Percentiles rank a stretch among this genome's conserved stretches.
Conservation (phyloP, 2,113 vertebrate genomes). For the Axis porcinus region DNA sequence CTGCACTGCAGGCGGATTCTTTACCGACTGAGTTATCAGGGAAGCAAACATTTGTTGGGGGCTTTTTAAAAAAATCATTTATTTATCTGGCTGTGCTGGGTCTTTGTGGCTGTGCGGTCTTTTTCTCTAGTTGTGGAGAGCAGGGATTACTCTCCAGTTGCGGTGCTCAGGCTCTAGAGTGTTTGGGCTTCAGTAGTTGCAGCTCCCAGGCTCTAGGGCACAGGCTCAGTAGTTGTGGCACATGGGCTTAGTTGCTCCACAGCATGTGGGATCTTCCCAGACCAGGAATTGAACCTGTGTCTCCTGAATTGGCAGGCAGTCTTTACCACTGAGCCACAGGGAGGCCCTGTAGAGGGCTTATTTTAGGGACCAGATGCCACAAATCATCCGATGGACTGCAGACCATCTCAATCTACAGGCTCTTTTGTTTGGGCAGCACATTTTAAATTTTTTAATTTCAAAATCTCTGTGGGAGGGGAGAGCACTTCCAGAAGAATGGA, state of each 20-base stretch:
- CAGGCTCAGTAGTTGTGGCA: not conserved
- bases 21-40: not conserved
- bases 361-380: not conserved
- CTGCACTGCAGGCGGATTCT: not conserved
- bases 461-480: not conserved
- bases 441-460: not conserved
- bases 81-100: not conserved
- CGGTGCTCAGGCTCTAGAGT: not conserved
- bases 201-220: not conserved
- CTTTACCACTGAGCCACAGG: not conserved
- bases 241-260: fast-evolving
- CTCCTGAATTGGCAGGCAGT: not conserved
- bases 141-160: not conserved
- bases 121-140: not conserved
- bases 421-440: not conserved
- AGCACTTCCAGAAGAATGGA: not conserved
- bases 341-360: not conserved
- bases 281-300: not conserved
- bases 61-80: not conserved
- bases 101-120: not conserved
- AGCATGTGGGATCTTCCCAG: not conserved
- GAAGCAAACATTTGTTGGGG: not conserved
- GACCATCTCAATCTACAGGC: not conserved
- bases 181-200: not conserved
- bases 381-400: not conserved